phyloP scores from a whole-genome alignment of 2,888 invertebrate species.

The Cheilosia urbana region DNA sequence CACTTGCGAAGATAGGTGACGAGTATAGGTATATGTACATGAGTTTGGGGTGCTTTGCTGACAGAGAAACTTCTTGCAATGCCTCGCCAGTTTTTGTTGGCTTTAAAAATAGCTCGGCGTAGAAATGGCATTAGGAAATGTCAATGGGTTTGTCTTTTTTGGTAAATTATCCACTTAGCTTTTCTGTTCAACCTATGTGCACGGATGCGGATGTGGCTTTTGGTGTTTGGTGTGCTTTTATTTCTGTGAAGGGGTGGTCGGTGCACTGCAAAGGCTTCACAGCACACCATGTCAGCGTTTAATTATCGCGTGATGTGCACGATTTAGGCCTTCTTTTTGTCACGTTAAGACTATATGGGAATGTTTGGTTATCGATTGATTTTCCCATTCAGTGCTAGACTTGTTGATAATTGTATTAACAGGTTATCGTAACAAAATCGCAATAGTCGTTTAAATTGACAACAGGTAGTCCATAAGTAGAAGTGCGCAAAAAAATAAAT shows the following conservation, averaged over 20 bases:
- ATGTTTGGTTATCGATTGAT: conserved; percentile 58
- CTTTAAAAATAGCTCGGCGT: conserved; percentile 20
- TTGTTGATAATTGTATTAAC: conserved; percentile 48
- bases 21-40: no score
- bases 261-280: conserved; percentile 47
- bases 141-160: conserved; percentile 34
- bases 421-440: conserved; percentile 13
- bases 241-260: neutral
- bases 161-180: conserved; percentile 34
- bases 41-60: neutral
- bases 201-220: conserved; percentile 18
- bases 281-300: conserved; percentile 37
- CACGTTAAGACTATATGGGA: neutral
- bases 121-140: conserved; percentile 24
- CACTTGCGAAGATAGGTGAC: conserved; percentile 11
- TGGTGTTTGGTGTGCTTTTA: neutral
- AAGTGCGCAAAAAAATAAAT: neutral
- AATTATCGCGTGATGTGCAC: conserved; percentile 65
- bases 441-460: neutral
- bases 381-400: conserved; percentile 28
- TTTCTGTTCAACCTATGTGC: conserved; percentile 29
- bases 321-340: conserved; percentile 43
- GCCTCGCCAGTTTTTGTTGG: conserved; percentile 22
- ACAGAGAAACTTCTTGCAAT: conserved; percentile 26
- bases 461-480: neutral